Conservation (phyloP, 1,140 invertebrate genomes). For the Ruditapes philippinarum region DNA sequence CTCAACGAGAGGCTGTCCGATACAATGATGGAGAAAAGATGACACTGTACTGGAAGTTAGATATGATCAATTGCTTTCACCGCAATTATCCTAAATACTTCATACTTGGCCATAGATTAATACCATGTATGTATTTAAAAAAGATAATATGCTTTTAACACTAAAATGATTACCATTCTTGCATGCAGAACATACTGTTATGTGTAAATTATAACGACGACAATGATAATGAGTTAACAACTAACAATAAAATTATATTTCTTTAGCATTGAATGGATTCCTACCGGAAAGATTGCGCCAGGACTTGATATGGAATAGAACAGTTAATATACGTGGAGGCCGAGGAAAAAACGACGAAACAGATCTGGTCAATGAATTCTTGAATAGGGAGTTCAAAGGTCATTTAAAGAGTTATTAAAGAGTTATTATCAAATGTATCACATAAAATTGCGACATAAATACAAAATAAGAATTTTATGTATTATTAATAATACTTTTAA, state of each 20-base stretch:
- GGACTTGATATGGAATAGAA: slow-evolving; percentile 67
- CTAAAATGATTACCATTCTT: background rate
- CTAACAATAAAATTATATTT: background rate
- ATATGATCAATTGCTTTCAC: slow-evolving; percentile 52
- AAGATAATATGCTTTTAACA: too few species aligned
- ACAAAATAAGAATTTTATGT: too few species aligned
- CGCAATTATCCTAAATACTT: slow-evolving; percentile 62
- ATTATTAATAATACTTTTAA: too few species aligned
- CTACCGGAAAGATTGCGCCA: slow-evolving; percentile 19
- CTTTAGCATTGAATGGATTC: slow-evolving; percentile 49
- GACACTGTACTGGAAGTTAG: slow-evolving; percentile 49
- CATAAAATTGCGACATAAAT: background rate
- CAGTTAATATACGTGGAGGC: slow-evolving; percentile 63
- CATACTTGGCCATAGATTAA: slow-evolving; percentile 36
- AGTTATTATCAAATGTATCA: background rate
- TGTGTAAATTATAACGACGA: background rate
- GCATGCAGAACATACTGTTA: background rate
- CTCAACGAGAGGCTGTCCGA: slow-evolving; percentile 60
- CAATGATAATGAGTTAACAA: background rate
- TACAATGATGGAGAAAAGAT: slow-evolving; percentile 61
- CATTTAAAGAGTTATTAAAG: background rate
- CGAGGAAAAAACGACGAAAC: slow-evolving; percentile 46
- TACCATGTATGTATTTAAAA: background rate
- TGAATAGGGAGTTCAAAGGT: slow-evolving; percentile 65
- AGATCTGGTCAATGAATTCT: slow-evolving; percentile 58